These are phyloP conservation scores for Palloptera scutellata DNA, from an alignment of 2,888 invertebrate species.

Conservation along the genomic window DNA sequence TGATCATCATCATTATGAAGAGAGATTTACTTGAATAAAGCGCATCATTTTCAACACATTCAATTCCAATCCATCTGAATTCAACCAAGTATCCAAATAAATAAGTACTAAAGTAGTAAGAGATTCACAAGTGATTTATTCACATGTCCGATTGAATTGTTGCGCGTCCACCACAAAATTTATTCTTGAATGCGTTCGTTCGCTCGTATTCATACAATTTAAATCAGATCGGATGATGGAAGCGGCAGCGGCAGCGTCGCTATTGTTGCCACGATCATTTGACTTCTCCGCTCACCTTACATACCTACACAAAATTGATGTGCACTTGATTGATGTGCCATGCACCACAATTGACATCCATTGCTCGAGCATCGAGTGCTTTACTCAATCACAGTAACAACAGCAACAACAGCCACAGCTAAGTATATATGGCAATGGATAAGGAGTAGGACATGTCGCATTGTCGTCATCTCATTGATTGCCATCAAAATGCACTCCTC, in stretches of 20 bases:
- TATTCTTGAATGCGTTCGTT: slow-evolving; percentile 19
- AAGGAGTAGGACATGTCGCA: slow-evolving; percentile 11
- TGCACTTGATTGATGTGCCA: slow-evolving; percentile 63
- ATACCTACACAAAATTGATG: slow-evolving; percentile 46
- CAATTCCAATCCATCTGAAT: slow-evolving; percentile 17
- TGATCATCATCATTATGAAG: no score
- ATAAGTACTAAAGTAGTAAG: no score
- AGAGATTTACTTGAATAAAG: slow-evolving; percentile 25
- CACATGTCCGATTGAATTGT: slow-evolving; percentile 65
- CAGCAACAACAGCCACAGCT: slow-evolving; percentile 7
- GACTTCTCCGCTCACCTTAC: slow-evolving; percentile 20
- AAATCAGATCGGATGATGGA: slow-evolving; percentile 15
- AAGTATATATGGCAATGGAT: neutral
- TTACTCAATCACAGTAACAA: slow-evolving; percentile 3
- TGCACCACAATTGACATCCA: slow-evolving; percentile 60
- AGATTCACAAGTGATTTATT: slow-evolving; percentile 59
- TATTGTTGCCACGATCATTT: slow-evolving; percentile 28
- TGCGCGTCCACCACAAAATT: slow-evolving; percentile 39
- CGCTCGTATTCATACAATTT: slow-evolving; percentile 11
- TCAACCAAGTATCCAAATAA: no score
- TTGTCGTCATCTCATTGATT: slow-evolving; percentile 8
- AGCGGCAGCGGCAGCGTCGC: slow-evolving; percentile 32
- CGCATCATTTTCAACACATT: slow-evolving; percentile 29
- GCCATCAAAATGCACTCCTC: slow-evolving; percentile 10
- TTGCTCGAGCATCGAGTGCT: slow-evolving; percentile 40